Percentiles rank a stretch among this genome's conserved stretches.
Conservation (phyloP, 2,113 vertebrate genomes). For the Ammospiza caudacuta region DNA sequence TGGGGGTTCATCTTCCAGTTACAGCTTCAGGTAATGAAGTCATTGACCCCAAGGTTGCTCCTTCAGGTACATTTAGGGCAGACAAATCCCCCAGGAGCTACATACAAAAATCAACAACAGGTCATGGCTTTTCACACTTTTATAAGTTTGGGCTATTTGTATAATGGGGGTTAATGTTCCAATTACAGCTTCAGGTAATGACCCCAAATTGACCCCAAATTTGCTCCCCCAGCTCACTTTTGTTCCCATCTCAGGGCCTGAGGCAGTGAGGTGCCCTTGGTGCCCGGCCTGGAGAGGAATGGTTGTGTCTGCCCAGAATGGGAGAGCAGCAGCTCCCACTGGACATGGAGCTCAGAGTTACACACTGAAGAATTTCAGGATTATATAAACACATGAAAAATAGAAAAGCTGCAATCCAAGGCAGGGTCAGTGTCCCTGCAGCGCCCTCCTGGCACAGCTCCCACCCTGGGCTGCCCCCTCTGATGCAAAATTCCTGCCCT, state of each 20-base stretch:
- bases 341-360: accelerated
- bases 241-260: background rate
- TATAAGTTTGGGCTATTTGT: too few relatives aligned
- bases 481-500: background rate
- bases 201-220: too few relatives aligned
- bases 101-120: too few relatives aligned
- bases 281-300: background rate
- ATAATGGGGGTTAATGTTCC: too few relatives aligned
- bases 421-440: background rate
- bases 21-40: background rate
- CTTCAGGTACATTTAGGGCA: too few relatives aligned
- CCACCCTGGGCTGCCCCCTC: background rate
- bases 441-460: background rate
- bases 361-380: background rate
- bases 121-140: too few relatives aligned
- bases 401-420: accelerated
- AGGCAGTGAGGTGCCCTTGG: background rate
- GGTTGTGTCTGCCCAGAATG: background rate
- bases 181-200: background rate
- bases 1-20: background rate
- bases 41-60: too few relatives aligned
- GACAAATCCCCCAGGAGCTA: too few relatives aligned
- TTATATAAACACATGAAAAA: accelerated
- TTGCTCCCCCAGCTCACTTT: too few relatives aligned
- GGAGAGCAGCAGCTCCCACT: background rate